Conservation (phyloP, 2,797 vertebrate genomes). For the Anomalospiza imberbis region DNA sequence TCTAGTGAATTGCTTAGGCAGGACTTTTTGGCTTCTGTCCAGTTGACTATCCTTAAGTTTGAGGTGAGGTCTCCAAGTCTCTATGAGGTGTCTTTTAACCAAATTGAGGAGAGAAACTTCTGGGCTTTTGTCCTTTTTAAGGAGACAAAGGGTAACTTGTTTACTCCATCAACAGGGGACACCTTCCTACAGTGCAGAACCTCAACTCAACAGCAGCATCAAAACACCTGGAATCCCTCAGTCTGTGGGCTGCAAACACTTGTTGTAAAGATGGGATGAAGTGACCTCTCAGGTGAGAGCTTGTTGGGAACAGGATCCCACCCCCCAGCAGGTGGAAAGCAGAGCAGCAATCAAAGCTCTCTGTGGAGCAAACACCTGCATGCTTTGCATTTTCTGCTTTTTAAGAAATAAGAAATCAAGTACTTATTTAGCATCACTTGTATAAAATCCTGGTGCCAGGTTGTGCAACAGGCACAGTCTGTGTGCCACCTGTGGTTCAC, state of each 20-base stretch:
- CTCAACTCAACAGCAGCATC: neutral
- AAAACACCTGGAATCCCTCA: too few relatives aligned
- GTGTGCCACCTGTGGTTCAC: neutral
- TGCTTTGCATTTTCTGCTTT: neutral
- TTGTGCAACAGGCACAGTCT: neutral
- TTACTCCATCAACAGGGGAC: too few relatives aligned
- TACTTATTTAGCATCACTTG: neutral
- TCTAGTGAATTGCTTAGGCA: too few relatives aligned
- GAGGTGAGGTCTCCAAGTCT: too few relatives aligned
- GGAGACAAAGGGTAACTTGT: too few relatives aligned
- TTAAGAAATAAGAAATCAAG: neutral
- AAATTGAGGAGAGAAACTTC: too few relatives aligned
- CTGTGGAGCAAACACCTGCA: neutral
- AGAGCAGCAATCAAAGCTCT: neutral
- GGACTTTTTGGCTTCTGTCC: too few relatives aligned
- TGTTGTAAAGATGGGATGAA: neutral
- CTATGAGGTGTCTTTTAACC: too few relatives aligned
- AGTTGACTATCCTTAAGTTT: too few relatives aligned
- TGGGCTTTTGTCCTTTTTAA: too few relatives aligned
- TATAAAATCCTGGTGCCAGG: neutral
- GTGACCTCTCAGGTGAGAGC: neutral
- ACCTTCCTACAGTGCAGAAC: neutral
- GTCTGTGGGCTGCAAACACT: neutral
- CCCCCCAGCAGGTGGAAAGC: neutral
- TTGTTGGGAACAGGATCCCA: neutral